phyloP scores from a whole-genome alignment of 2,797 vertebrate genomes.

The Crax fasciolata region DNA sequence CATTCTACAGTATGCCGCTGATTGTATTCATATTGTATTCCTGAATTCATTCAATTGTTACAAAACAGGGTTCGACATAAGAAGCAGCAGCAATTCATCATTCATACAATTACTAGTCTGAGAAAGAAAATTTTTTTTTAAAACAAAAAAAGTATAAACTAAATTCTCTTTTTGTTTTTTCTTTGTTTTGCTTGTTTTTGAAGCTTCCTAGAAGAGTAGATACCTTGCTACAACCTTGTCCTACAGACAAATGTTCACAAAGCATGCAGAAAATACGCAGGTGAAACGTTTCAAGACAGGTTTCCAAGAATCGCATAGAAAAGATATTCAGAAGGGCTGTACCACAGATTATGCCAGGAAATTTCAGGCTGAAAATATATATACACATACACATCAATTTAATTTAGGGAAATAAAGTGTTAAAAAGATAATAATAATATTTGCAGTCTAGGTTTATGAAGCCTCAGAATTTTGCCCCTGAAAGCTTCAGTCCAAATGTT shows the following conservation, averaged over 20 bases:
- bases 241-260: background rate
- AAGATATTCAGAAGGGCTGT: background rate
- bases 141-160: background rate
- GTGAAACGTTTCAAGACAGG: background rate
- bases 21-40: background rate
- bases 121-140: background rate
- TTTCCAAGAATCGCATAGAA: background rate
- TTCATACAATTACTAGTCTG: background rate
- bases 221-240: background rate
- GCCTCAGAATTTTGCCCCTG: background rate
- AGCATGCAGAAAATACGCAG: background rate
- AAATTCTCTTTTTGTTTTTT: background rate
- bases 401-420: background rate
- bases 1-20: background rate
- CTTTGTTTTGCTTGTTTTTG: too few relatives aligned
- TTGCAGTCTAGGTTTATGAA: slow-evolving; percentile 7
- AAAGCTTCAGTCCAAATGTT: background rate
- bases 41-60: background rate
- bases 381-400: background rate
- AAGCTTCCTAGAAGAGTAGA: background rate
- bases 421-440: background rate
- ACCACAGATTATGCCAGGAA: background rate
- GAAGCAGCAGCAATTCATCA: background rate
- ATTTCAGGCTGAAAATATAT: background rate
- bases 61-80: background rate